Evolutionary conservation across 2,888 invertebrate genomes (phyloP), one percentile per base, ranked within the genome.

Genomic region (Cerceris ruficornis): DNA sequence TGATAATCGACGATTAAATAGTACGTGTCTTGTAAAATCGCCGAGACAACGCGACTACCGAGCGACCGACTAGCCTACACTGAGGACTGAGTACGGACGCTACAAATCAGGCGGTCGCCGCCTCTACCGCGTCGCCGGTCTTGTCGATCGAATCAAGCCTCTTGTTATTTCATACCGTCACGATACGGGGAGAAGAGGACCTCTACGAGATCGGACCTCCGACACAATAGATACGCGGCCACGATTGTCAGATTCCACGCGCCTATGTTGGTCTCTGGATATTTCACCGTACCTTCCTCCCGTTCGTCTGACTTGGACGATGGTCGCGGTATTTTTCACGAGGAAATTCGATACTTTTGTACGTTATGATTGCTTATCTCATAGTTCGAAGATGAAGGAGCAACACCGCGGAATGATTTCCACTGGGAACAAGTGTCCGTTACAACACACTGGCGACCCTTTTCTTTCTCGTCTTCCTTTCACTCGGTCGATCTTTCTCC

Each of bases 1-100:
- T 13, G 7, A 17, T 46, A 15, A 41, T 13, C 49, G 46, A 2
- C 6, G 28, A 39, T 14, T n/a, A 43, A 42, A 58, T 65, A 57
- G 8, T 28, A 28, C 28, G 7, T 15, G 11, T 17, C 60, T 46
- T 8, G 8, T 28, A 49, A 60, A 64, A 67, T 60, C 61, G 66
- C 59, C 50, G 67, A 67, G 77, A 82, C 82, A 80, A 83, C 86
- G 82, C 86, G 75, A 89, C 88, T 83, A 83, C 86, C 86, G 86
- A 83, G 88, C 91, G 90, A 89, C 92, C 92, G 92, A 91, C 92
- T 92, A 92, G 92, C 90, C 92, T 92, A 89, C 92, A 92, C 92
- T 92, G 92, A 92, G 91, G 91, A 90, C 92, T 92, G 91, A 92
- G 92, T 87, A 84, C 92, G 92, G 91, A 90, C 90, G 89, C 88